Evolutionary conservation across 2,888 invertebrate species (phyloP).

Genomic region (Eledona agricola): DNA sequence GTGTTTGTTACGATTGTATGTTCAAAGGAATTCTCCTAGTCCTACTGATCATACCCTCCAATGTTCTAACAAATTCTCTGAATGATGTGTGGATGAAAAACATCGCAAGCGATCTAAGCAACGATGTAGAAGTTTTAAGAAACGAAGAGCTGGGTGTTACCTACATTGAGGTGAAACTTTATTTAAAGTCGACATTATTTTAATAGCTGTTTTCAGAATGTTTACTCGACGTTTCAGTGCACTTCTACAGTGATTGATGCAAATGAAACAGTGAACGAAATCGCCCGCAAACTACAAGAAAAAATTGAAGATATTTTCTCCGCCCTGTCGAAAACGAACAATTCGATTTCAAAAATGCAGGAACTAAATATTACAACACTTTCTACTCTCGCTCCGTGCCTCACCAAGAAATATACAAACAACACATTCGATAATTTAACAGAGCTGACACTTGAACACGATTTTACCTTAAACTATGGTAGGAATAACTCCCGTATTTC

Average conservation of each 20-base stretch:
- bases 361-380: constrained; percentile 36
- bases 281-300: constrained; percentile 53
- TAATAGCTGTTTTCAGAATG: constrained; percentile 57
- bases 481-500: constrained; percentile 26
- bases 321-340: constrained; percentile 53
- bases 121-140: constrained; percentile 53
- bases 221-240: constrained; percentile 57
- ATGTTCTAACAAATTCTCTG: constrained; percentile 15
- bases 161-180: constrained; percentile 53
- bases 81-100: constrained; percentile 40
- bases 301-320: constrained; percentile 56
- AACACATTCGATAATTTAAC: too few species aligned
- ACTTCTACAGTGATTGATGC: constrained; percentile 50
- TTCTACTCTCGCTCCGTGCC: constrained; percentile 42
- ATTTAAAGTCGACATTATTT: background rate
- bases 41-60: constrained; percentile 14
- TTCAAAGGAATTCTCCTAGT: constrained; percentile 18
- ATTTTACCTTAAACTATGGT: constrained; percentile 29
- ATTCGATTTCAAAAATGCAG: constrained; percentile 50
- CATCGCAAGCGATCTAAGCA: constrained; percentile 49
- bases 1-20: constrained; percentile 6
- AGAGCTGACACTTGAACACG: constrained; percentile 16
- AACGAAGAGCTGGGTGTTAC: constrained; percentile 57
- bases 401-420: too few species aligned
- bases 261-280: constrained; percentile 51